phyloP scores from a whole-genome alignment of 2,888 invertebrate species.

The Phytoseiulus persimilis region DNA sequence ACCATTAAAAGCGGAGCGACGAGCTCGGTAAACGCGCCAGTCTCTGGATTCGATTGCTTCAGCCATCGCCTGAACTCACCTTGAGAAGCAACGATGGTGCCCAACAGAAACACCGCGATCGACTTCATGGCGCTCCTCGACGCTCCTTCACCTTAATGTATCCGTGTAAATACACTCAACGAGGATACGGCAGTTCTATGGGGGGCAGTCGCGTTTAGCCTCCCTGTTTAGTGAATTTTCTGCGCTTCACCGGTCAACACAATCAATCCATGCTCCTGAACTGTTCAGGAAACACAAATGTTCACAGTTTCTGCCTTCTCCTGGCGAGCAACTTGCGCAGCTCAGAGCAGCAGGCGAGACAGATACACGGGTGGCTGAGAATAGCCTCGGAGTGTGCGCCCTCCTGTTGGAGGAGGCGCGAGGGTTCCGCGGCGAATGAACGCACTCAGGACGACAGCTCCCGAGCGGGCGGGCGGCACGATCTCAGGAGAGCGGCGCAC shows the following conservation, averaged over 20 bases:
- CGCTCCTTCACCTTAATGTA: neutral
- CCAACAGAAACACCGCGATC: neutral
- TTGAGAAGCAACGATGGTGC: neutral
- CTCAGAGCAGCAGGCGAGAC: constrained; percentile 5
- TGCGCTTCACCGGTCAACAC: neutral
- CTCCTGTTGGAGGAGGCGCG: constrained; percentile 5
- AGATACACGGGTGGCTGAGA: neutral
- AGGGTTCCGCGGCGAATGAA: neutral
- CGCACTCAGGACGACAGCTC: neutral
- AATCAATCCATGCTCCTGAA: neutral
- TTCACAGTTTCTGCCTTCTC: neutral
- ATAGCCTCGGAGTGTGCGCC: neutral
- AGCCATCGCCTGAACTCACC: neutral
- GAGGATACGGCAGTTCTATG: neutral
- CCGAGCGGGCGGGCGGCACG: neutral
- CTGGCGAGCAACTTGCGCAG: constrained; percentile 5
- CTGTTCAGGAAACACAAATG: neutral
- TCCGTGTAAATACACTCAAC: neutral
- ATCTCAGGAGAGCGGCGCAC: neutral
- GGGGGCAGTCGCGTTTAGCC: neutral
- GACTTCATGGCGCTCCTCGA: neutral
- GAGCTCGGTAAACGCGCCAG: neutral
- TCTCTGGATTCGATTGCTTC: neutral
- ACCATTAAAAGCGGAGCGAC: neutral
- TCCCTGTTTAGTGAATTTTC: neutral